Evolutionary conservation across 1,140 invertebrate genomes (phyloP).

Genomic region (Brachionus manjavacas): DNA sequence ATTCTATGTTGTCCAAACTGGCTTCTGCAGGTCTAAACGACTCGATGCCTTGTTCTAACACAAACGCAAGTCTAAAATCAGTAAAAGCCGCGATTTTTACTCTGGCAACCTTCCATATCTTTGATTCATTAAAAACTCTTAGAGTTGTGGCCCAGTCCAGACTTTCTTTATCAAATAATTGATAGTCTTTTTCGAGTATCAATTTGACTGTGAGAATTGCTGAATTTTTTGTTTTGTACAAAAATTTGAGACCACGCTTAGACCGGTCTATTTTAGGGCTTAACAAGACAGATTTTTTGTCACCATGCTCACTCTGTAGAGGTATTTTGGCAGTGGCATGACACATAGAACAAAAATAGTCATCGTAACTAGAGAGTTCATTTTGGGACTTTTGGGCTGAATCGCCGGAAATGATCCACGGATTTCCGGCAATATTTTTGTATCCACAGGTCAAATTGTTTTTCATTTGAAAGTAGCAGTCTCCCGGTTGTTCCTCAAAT

Average conservation of each 20-base stretch:
- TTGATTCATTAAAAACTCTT: neutral
- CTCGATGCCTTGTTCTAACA: neutral
- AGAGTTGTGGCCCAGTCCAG: neutral
- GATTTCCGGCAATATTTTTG: neutral
- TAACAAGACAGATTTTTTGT: neutral
- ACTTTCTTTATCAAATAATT: neutral
- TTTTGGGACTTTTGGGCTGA: neutral
- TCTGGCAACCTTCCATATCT: neutral
- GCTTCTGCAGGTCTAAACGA: neutral
- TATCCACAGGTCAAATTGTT: constrained; percentile 14
- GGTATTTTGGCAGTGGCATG: neutral
- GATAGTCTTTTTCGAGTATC: constrained; percentile 7
- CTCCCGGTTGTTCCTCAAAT: neutral
- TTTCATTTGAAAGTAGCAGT: constrained; percentile 35
- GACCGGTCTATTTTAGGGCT: neutral
- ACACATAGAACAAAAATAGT: constrained; percentile 19
- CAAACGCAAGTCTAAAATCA: constrained; percentile 8
- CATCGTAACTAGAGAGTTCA: neutral
- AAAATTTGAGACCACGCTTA: neutral
- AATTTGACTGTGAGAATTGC: neutral
- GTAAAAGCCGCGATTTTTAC: neutral
- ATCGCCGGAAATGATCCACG: neutral
- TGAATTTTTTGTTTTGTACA: neutral
- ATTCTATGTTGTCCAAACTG: constrained; percentile 36
- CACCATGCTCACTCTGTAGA: neutral